phyloP scores from a whole-genome alignment of 2,797 vertebrate species.

The Discoglossus pictus region DNA sequence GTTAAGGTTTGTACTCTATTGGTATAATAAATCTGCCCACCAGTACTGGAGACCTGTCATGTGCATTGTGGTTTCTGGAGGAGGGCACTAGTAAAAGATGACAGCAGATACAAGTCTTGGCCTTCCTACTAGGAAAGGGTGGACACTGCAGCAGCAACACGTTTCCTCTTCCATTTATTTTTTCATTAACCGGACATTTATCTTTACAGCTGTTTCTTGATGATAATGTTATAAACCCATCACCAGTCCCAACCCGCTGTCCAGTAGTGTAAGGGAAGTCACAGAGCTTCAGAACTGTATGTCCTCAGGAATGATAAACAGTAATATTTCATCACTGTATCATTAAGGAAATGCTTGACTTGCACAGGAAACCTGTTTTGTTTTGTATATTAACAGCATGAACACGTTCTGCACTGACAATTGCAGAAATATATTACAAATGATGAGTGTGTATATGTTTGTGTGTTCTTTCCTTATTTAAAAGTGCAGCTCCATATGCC shows the following conservation, averaged over 20 bases:
- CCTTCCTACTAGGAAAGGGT: constrained; percentile 42
- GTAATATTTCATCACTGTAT: constrained; percentile 27
- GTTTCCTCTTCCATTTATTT: background rate
- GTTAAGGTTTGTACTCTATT: too few relatives aligned
- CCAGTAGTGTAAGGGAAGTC: constrained; percentile 15
- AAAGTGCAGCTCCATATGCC: too few relatives aligned
- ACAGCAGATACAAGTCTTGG: constrained; percentile 21
- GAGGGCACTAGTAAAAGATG: background rate
- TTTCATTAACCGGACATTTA: constrained; percentile 27
- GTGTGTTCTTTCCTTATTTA: too few relatives aligned
- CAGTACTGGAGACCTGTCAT: too few relatives aligned
- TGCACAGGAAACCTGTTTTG: constrained; percentile 13
- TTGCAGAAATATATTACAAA: too few relatives aligned
- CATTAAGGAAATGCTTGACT: constrained; percentile 33
- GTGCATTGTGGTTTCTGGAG: too few relatives aligned
- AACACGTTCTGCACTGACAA: too few relatives aligned
- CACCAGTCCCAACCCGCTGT: background rate
- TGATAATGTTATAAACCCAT: constrained; percentile 37
- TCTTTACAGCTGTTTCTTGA: constrained; percentile 45
- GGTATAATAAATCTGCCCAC: too few relatives aligned
- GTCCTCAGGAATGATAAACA: constrained; percentile 12
- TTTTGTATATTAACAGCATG: constrained; percentile 8
- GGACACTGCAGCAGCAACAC: constrained; percentile 23
- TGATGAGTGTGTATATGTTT: too few relatives aligned
- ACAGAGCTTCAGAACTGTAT: constrained; percentile 12